A percentile compares a stretch with the other conserved stretches of the same genome.
These are phyloP conservation scores for Trochalopteron elliotii DNA, from an alignment of 2,113 vertebrate genomes.

Conservation along the genomic window DNA sequence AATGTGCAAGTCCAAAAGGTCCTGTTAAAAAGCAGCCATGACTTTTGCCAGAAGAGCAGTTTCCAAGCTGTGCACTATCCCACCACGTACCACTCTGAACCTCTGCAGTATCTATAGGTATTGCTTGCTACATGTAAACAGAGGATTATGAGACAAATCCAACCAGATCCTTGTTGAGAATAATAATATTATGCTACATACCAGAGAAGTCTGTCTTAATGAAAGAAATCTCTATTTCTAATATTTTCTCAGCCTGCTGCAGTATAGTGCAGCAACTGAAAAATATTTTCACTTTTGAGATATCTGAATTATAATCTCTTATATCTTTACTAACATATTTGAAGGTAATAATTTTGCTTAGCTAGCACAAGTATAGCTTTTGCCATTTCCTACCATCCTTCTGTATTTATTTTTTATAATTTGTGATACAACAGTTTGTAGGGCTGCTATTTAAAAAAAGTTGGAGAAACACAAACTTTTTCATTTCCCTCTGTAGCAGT, in stretches of 20 bases:
- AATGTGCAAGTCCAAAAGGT: background rate
- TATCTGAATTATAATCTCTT: background rate
- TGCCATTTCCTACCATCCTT: background rate
- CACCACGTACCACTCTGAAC: background rate
- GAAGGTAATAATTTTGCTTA: background rate
- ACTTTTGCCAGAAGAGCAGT: background rate
- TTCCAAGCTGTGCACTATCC: background rate
- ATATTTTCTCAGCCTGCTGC: background rate
- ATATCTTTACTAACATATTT: background rate
- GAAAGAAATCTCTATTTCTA: background rate
- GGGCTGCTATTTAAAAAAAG: background rate
- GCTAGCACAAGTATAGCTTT: background rate
- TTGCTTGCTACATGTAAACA: background rate
- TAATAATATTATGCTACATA: background rate
- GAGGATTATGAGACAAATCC: background rate
- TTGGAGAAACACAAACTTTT: background rate
- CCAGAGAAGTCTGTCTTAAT: background rate
- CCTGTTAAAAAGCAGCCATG: background rate
- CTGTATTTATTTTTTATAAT: background rate
- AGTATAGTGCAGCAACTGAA: background rate
- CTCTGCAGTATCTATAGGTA: background rate
- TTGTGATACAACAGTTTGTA: background rate
- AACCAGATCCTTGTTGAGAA: background rate
- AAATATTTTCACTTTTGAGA: background rate
- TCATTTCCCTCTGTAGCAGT: background rate